phyloP scores from a whole-genome alignment of 2,888 invertebrate genomes.

The Asteroscopus sphinx region DNA sequence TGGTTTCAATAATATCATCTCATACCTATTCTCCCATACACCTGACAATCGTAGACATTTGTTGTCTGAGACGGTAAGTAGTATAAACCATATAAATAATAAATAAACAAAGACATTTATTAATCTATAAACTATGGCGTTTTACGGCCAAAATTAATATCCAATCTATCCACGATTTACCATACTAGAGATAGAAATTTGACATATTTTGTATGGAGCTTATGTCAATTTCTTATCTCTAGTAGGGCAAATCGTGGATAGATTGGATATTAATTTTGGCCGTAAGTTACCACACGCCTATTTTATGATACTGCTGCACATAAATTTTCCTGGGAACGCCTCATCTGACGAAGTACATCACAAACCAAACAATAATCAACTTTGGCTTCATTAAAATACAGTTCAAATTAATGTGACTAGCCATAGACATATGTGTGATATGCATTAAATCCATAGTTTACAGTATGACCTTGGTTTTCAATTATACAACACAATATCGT shows the following conservation, averaged over 20 bases:
- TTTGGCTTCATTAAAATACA: not conserved
- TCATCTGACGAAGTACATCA: not conserved
- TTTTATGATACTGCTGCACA: conserved; percentile 27
- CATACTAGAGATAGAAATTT: too few relatives aligned
- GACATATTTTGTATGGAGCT: too few relatives aligned
- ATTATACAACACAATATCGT: not conserved
- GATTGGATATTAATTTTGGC: too few relatives aligned
- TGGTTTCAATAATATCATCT: too few relatives aligned
- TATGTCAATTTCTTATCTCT: too few relatives aligned
- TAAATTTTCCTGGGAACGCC: conserved; percentile 26
- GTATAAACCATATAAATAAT: conserved; percentile 33
- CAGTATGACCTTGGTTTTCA: not conserved
- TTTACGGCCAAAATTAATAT: too few relatives aligned
- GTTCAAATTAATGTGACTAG: not conserved
- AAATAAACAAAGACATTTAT: conserved; percentile 37
- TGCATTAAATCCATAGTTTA: not conserved
- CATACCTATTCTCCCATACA: conserved; percentile 1
- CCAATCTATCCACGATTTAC: too few relatives aligned
- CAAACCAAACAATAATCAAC: not conserved
- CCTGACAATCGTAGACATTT: conserved; percentile 13
- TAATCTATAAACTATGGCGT: conserved; percentile 41
- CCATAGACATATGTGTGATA: not conserved
- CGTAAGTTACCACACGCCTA: conserved; percentile 25
- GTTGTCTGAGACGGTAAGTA: conserved; percentile 17
- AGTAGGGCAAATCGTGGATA: too few relatives aligned